These are phyloP conservation scores for Bombylius discolor DNA, from an alignment of 2,888 invertebrate genomes.

Conservation along the genomic window DNA sequence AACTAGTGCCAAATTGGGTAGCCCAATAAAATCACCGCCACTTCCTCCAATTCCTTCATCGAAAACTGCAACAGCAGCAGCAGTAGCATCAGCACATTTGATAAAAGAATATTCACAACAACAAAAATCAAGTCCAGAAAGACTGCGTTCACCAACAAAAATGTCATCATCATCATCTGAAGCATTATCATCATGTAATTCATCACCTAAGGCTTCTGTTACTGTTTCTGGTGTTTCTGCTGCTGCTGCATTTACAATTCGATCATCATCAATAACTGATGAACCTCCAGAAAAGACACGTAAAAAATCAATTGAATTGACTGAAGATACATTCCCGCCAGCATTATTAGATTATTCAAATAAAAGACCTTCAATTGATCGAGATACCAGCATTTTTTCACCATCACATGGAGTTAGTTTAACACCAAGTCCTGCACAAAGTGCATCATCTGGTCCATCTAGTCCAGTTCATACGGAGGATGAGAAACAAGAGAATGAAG, in stretches of 20 bases:
- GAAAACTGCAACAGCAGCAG: constrained; percentile 21
- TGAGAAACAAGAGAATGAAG: constrained; percentile 44
- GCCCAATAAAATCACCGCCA: constrained; percentile 33
- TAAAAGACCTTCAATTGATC: constrained; percentile 29
- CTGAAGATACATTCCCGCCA: constrained; percentile 5
- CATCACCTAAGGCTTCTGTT: constrained; percentile 6
- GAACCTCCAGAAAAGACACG: constrained; percentile 31
- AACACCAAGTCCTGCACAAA: constrained; percentile 30
- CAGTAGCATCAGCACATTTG: background rate
- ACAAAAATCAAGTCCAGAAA: constrained; percentile 30
- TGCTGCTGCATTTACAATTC: constrained; percentile 26
- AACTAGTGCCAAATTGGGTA: constrained; percentile 28
- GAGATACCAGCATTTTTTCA: constrained; percentile 15
- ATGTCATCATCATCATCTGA: constrained; percentile 18
- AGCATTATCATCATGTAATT: constrained; percentile 2
- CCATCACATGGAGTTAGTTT: constrained; percentile 22
- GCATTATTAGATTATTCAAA: background rate
- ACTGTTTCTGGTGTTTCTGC: constrained; percentile 18
- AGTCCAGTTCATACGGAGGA: constrained; percentile 38
- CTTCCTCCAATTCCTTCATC: constrained; percentile 33
- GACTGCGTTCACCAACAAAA: constrained; percentile 31
- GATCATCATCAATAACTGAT: constrained; percentile 22
- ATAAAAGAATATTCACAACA: constrained; percentile 5
- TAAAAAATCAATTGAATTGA: constrained; percentile 31
- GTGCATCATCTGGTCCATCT: constrained; percentile 35